Evolutionary conservation across 2,113 vertebrate genomes (phyloP).

Genomic region (Siphamia tubifer): DNA sequence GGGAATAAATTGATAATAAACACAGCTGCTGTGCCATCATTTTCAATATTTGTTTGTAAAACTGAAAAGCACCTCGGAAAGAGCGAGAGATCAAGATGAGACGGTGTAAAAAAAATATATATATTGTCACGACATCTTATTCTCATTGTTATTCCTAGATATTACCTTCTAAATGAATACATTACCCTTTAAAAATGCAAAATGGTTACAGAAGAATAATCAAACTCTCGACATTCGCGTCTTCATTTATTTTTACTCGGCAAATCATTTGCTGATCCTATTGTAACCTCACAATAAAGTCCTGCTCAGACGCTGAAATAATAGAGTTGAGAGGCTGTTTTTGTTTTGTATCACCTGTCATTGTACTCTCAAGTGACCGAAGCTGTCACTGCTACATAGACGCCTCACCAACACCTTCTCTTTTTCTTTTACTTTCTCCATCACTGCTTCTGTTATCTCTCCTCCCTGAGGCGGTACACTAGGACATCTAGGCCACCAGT

Average conservation of each 20-base stretch:
- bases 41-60: slow-evolving; percentile 1
- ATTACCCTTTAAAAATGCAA: too few species aligned
- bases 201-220: too few species aligned
- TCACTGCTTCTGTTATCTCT: slow-evolving; percentile 28
- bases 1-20: slow-evolving; percentile 35
- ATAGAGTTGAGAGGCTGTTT: neutral
- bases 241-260: too few species aligned
- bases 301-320: neutral
- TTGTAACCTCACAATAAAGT: too few species aligned
- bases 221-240: too few species aligned
- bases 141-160: too few species aligned
- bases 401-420: neutral
- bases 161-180: too few species aligned
- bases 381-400: slow-evolving; percentile 20
- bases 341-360: slow-evolving; percentile 47
- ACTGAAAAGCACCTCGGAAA: neutral
- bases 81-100: neutral
- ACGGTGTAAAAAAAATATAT: too few species aligned
- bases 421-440: neutral
- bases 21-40: slow-evolving; percentile 26
- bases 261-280: too few species aligned
- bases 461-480: slow-evolving; percentile 59
- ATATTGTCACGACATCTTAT: too few species aligned
- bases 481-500: slow-evolving; percentile 65
- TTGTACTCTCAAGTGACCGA: slow-evolving; percentile 40